Evolutionary conservation across 2,113 vertebrate genomes (phyloP).

Genomic region (Perognathus longimembris): DNA sequence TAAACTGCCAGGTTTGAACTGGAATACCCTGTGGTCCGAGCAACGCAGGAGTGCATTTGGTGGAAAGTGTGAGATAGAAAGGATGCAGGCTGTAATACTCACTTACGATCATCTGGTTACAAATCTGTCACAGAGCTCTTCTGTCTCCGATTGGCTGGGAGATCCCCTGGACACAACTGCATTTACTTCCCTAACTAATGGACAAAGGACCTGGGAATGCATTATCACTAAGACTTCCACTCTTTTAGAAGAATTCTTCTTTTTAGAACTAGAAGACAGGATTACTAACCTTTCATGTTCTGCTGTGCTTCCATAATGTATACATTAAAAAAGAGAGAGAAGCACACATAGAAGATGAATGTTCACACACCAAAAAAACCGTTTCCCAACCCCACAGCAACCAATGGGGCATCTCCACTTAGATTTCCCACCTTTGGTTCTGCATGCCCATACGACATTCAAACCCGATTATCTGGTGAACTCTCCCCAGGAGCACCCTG

Average conservation of each 20-base stretch:
- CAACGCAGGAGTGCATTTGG: not conserved
- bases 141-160: not conserved
- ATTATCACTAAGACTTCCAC: not conserved
- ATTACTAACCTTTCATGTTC: not conserved
- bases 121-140: slow-evolving; percentile 16
- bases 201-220: not conserved
- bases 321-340: not conserved
- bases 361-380: not conserved
- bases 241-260: not conserved
- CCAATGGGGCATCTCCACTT: not conserved
- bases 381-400: not conserved
- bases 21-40: slow-evolving; percentile 28
- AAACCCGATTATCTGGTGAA: not conserved
- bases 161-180: not conserved
- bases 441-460: not conserved
- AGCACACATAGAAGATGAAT: not conserved
- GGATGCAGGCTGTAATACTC: not conserved
- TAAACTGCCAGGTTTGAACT: slow-evolving; percentile 54
- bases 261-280: not conserved
- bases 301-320: not conserved
- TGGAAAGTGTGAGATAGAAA: not conserved
- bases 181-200: not conserved
- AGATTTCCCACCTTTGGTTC: not conserved
- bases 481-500: not conserved
- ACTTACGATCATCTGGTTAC: not conserved